Conservation (phyloP, 2,888 invertebrate species). For the Oscheius myriophilus region DNA sequence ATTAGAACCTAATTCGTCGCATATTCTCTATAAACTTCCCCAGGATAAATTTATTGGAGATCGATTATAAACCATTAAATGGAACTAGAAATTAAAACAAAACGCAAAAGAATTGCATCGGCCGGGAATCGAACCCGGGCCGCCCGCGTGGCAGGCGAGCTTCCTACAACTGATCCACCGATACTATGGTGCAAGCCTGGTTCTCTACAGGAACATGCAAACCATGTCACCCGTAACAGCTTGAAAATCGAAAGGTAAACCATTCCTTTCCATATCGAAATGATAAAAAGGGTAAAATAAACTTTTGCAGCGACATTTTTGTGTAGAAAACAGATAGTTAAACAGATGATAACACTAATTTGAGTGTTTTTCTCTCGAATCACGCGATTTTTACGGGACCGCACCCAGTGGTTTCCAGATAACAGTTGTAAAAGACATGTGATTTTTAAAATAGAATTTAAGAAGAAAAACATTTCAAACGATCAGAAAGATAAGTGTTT, state of each 20-base stretch:
- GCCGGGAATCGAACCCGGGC: conserved; percentile 68
- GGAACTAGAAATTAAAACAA: no score
- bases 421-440: background rate
- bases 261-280: no score
- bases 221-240: no score
- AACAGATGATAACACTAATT: background rate
- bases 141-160: conserved; percentile 68
- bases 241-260: no score
- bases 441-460: background rate
- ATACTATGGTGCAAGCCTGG: no score
- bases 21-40: no score
- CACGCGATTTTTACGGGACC: background rate
- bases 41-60: no score
- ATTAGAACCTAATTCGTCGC: no score
- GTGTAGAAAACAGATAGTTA: background rate
- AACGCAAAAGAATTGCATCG: conserved; percentile 70
- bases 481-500: no score
- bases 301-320: background rate
- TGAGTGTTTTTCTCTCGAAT: background rate
- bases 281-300: background rate
- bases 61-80: no score
- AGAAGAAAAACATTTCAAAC: background rate
- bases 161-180: conserved; percentile 68
- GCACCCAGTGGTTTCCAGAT: background rate
- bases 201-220: no score